Evolutionary conservation across 1,140 invertebrate species (phyloP), one percentile per base, ranked within the genome.

Genomic region (Micrasema longulum): DNA sequence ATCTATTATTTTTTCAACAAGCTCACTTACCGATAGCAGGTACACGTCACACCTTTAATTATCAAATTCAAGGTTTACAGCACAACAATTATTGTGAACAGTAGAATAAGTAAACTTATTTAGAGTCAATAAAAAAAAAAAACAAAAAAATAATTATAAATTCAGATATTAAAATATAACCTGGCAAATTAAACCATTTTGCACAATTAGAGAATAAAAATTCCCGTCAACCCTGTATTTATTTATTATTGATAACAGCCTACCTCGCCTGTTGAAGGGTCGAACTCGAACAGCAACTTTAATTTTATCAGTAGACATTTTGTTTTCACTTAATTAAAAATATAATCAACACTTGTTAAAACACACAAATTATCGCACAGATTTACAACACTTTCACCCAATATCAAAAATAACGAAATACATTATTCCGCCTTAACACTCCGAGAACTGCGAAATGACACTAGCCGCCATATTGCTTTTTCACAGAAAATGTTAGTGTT

Each of bases 221-320:
- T n/a, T n/a, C n/a, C n/a, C n/a, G n/a, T 6, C 11, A 57, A 16
- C 14, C 26, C 20, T 18, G 10, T 36, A 35, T 57, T 36, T 62
- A 69, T 69, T 69, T 62, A 69, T 69, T 69, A 69, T 69, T 69
- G 38, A 69, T 50, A 52, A 57, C 55, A 84, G 85, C 90, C 88
- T 89, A 97, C 96, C 96, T 92, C 96, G 89, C 78, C 95, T 91
- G 89, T 96, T 98, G 85, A 97, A 95, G 80, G 96, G 96, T 83
- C 96, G 91, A 80, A 98, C 95, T 82, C 96, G 90, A 77, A 98
- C 95, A 78, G 95, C 96, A 76, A 98, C 96, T 89, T 96, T 96
- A 80, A 98, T 96, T 90, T 98, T 97, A 90, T 93, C 91, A 85
- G 91, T 91, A 80, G 91, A 89, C 91, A 93, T 93, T 69, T 69